Evolutionary conservation across 2,113 vertebrate genomes (phyloP).

Genomic region (Muscicapa adusta): DNA sequence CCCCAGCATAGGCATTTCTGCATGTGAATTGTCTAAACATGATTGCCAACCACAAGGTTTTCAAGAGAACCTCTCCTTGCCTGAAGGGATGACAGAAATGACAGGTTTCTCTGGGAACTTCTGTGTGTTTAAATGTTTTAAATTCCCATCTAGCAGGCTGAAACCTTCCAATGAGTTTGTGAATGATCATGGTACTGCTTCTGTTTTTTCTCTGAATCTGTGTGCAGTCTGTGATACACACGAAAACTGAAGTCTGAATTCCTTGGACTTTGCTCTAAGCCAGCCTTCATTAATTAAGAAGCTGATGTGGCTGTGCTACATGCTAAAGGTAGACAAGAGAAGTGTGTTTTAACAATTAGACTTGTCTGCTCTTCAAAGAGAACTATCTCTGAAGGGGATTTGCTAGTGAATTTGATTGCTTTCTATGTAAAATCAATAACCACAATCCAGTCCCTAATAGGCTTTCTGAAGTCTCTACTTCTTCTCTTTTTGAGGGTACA

Average conservation of each 20-base stretch:
- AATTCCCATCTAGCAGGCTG: neutral
- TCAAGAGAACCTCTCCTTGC: neutral
- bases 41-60: neutral
- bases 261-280: neutral
- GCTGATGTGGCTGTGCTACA: neutral
- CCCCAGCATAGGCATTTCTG: neutral
- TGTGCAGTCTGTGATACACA: neutral
- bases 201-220: neutral
- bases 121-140: neutral
- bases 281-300: neutral
- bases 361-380: neutral
- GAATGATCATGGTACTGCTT: neutral
- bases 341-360: neutral
- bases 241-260: neutral
- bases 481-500: neutral
- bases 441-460: neutral
- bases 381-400: slow-evolving; percentile 13
- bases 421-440: slow-evolving; percentile 39
- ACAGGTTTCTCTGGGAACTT: neutral
- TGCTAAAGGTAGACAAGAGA: neutral
- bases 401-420: slow-evolving; percentile 22
- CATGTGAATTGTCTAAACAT: accelerated
- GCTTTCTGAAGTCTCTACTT: neutral
- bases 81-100: neutral
- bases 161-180: neutral